Base-by-base conservation (phyloP, 2,797 vertebrate genomes). In the Lemur catta region DNA sequence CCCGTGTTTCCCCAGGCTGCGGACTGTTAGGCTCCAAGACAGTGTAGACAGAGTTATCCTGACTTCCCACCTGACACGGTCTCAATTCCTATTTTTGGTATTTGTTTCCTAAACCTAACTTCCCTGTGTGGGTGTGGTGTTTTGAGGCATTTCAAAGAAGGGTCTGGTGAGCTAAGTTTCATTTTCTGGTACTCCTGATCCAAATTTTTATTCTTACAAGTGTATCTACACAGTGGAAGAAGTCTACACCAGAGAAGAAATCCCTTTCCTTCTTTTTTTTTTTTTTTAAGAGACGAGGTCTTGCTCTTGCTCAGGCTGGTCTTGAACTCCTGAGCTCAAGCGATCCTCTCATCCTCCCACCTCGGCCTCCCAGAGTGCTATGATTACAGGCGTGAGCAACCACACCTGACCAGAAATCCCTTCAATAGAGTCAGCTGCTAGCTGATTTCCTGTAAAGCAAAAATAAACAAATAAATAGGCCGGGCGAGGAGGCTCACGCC, bases 131-230 rank as follows among this genome's bases (percentile, higher is more conserved):
- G 7, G 38, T 69, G 30, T 88, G 35, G 3, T 79, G 13, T 63
- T 18, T 38, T 88, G 43, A 76, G 65, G 76, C 18, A 72, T 91
- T 96, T 94, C 75, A 71, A 71, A 96, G 61, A 85, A 61, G 6
- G 28, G 24, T 85, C 74, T 89, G 41, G 30, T 78, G 65, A 92
- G n/a, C 55, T 82, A 61, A 82, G 43, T 61, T 75, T 86, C 43
- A 55, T 95, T 93, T 95, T 84, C 69, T 80, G 86, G 82, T 91
- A 92, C 26, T 84, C 30, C 8, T 95, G 26, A 94, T 93, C 30
- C 14, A 80, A 61, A 91, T 17, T 97, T 92, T 76, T 43, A 50
- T 89, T 81, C 48, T 84, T 80, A 75, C 33, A n/a, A 41, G 20
- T 48, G 0, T 95, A 43, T 86, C 65, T 89, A 41, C 17, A 65